Evolutionary conservation across 2,888 invertebrate genomes (phyloP).

Genomic region (Brachypalpus laphriformis): DNA sequence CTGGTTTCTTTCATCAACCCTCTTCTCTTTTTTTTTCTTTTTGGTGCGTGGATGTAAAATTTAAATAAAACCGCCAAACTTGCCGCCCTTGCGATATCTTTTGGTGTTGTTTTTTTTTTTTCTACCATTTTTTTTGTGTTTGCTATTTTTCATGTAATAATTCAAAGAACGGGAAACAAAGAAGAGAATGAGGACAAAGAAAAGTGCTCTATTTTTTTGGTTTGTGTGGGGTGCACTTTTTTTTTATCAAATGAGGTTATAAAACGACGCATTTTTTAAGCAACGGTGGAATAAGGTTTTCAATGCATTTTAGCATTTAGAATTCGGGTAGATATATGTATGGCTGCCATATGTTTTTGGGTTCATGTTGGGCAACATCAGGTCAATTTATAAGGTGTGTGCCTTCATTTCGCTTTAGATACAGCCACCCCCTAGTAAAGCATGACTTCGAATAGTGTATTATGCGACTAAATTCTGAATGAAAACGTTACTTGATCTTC

Average conservation of each 20-base stretch:
- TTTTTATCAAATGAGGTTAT: background rate
- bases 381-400: no score
- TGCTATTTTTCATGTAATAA: conserved; percentile 15
- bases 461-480: no score
- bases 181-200: conserved; percentile 7
- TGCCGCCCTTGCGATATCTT: conserved; percentile 42
- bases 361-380: no score
- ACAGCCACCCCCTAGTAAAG: no score
- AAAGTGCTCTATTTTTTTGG: background rate
- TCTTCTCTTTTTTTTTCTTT: no score
- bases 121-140: conserved; percentile 14
- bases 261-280: conserved; percentile 15
- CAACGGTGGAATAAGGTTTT: background rate
- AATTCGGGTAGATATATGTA: no score
- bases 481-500: no score
- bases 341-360: no score
- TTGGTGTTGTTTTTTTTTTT: conserved; percentile 13
- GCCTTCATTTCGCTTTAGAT: no score
- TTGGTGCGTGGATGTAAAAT: conserved; percentile 54
- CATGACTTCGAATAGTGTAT: no score
- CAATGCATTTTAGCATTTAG: background rate
- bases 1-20: conserved; percentile 41
- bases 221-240: conserved; percentile 18
- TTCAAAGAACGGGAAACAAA: background rate
- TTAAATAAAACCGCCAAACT: conserved; percentile 62